Evolutionary conservation across 1,140 invertebrate species (phyloP).

Genomic region (Diploscapter pachys): DNA sequence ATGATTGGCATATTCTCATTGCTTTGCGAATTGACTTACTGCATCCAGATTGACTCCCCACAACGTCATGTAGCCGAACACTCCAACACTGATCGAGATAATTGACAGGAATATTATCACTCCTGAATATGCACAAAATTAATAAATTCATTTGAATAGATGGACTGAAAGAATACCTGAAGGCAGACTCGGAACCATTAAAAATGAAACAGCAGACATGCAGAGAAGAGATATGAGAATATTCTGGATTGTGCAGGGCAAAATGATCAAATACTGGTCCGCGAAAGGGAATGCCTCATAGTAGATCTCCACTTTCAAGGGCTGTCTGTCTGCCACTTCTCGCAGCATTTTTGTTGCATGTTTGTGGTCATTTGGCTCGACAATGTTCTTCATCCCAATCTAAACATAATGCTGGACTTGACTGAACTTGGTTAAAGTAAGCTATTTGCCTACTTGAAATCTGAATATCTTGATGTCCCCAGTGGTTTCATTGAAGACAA

Average conservation of each 20-base stretch:
- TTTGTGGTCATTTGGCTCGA: constrained; percentile 59
- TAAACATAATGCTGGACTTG: constrained; percentile 25
- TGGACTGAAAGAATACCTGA: constrained; percentile 39
- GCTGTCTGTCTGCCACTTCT: constrained; percentile 53
- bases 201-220: constrained; percentile 60
- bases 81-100: constrained; percentile 60
- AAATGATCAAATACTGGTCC: constrained; percentile 59
- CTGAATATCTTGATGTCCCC: constrained; percentile 49
- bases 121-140: constrained; percentile 43
- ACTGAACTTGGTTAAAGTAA: constrained; percentile 31
- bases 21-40: neutral
- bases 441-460: constrained; percentile 41
- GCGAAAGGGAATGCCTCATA: constrained; percentile 58
- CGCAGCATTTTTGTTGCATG: constrained; percentile 51
- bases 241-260: constrained; percentile 61
- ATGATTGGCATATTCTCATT: too few relatives aligned
- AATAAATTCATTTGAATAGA: neutral
- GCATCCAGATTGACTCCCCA: constrained; percentile 60
- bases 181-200: constrained; percentile 61
- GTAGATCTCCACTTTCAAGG: constrained; percentile 55
- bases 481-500: constrained; percentile 44
- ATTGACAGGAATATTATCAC: constrained; percentile 60
- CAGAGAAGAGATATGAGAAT: constrained; percentile 61
- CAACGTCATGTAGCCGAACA: constrained; percentile 62
- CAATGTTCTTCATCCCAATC: constrained; percentile 57